Evolutionary conservation across 2,888 invertebrate species (phyloP).

Genomic region (Chaitophorus viminalis): DNA sequence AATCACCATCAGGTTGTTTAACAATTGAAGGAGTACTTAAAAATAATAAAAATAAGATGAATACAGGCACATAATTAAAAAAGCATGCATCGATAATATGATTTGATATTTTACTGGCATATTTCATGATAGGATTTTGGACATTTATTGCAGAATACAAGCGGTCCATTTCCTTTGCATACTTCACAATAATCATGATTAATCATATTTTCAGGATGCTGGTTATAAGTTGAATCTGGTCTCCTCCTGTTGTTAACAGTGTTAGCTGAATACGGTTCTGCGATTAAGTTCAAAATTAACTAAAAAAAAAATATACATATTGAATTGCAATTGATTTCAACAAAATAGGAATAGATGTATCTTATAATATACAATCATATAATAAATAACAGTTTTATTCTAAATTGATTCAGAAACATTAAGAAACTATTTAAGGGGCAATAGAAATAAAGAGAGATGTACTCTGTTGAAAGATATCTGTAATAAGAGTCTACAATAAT

Average conservation of each 20-base stretch:
- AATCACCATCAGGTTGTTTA: conserved; percentile 22
- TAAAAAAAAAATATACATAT: conserved; percentile 64
- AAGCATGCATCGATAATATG: background rate
- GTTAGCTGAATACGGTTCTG: conserved; percentile 30
- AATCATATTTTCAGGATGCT: conserved; percentile 86
- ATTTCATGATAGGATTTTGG: conserved; percentile 95
- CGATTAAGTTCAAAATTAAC: conserved; percentile 64
- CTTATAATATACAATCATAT: background rate
- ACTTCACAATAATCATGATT: conserved; percentile 95
- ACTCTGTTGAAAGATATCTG: no score
- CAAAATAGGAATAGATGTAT: background rate
- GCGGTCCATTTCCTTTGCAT: conserved; percentile 92
- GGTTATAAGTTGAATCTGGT: conserved; percentile 78
- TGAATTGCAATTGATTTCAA: background rate
- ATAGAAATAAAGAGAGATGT: no score
- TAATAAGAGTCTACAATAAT: no score
- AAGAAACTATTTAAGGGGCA: no score
- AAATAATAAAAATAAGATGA: conserved; percentile 3
- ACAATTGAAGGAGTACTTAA: conserved; percentile 10
- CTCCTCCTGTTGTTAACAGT: conserved; percentile 65
- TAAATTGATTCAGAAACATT: no score
- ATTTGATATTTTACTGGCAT: conserved; percentile 82
- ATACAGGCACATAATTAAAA: background rate
- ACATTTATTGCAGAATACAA: conserved; percentile 95
- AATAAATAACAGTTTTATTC: no score